Percentiles rank a stretch among this genome's conserved stretches.
phyloP scores from a whole-genome alignment of 2,888 invertebrate genomes.

The Lithophane ornitopus region DNA sequence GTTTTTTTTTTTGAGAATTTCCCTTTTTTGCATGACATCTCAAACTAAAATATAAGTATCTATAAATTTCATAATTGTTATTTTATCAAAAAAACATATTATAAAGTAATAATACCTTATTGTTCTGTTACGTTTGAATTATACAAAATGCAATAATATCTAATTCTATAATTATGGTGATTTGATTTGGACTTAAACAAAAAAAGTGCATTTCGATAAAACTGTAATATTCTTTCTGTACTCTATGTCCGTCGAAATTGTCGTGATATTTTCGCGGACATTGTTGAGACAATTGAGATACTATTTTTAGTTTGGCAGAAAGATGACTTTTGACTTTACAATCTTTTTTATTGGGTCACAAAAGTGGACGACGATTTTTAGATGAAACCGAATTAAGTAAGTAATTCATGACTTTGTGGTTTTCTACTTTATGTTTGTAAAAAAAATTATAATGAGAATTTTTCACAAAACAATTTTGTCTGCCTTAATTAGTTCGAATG shows the following conservation, averaged over 20 bases:
- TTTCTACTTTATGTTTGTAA: not conserved
- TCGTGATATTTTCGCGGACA: constrained; percentile 28
- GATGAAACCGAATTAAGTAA: not conserved
- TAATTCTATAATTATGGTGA: too few relatives aligned
- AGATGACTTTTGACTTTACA: constrained; percentile 4
- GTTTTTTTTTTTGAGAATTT: not conserved
- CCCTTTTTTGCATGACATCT: too few relatives aligned
- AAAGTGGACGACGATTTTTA: constrained; percentile 5
- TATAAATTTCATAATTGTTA: too few relatives aligned
- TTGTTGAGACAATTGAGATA: constrained; percentile 33
- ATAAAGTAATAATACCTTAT: not conserved
- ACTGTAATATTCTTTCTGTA: not conserved
- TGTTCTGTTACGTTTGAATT: not conserved
- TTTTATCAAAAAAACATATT: not conserved
- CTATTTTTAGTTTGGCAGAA: constrained; percentile 22
- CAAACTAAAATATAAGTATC: too few relatives aligned
- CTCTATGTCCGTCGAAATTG: not conserved
- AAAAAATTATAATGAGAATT: not conserved
- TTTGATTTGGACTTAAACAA: too few relatives aligned
- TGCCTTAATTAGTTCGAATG: not conserved
- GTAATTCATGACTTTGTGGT: too few relatives aligned
- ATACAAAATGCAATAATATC: not conserved
- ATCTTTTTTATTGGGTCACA: constrained; percentile 4
- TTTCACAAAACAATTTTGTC: not conserved
- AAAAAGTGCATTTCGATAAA: not conserved